Conservation (phyloP, 2,888 invertebrate genomes). For the Cephus rjabovi region DNA sequence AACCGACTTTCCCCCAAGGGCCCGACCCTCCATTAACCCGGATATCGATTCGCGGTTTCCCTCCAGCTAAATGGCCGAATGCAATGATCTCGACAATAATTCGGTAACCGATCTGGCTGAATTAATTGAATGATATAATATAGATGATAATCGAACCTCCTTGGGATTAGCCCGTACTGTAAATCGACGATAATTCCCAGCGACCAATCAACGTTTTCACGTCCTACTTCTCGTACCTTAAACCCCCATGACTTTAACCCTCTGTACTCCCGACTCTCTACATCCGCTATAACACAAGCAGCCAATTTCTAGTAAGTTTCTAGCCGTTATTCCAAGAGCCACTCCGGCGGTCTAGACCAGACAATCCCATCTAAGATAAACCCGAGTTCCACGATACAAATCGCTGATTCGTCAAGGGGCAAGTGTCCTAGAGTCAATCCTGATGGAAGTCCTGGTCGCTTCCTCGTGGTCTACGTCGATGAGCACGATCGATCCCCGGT, state of each 20-base stretch:
- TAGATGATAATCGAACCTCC: not conserved
- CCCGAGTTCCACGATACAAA: not conserved
- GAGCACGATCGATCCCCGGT: not conserved
- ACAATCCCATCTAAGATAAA: not conserved
- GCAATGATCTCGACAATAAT: constrained; percentile 5
- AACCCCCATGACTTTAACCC: not conserved
- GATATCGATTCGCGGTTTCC: constrained; percentile 51
- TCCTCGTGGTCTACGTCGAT: not conserved
- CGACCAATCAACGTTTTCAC: not conserved
- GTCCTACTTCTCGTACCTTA: not conserved
- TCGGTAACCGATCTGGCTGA: not conserved
- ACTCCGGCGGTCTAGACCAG: not conserved
- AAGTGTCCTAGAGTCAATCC: not conserved
- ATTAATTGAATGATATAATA: not conserved
- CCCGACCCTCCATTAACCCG: constrained; percentile 43
- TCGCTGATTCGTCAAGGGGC: not conserved
- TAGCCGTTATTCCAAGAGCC: not conserved
- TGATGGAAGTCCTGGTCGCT: not conserved
- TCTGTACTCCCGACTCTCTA: not conserved
- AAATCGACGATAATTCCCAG: not conserved
- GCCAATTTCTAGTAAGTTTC: not conserved
- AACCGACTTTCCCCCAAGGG: constrained; percentile 46
- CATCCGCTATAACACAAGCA: not conserved
- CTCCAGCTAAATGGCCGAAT: not conserved
- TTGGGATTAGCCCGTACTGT: not conserved